Conservation (phyloP, 2,797 vertebrate genomes). For the Centropyge bicolor region DNA sequence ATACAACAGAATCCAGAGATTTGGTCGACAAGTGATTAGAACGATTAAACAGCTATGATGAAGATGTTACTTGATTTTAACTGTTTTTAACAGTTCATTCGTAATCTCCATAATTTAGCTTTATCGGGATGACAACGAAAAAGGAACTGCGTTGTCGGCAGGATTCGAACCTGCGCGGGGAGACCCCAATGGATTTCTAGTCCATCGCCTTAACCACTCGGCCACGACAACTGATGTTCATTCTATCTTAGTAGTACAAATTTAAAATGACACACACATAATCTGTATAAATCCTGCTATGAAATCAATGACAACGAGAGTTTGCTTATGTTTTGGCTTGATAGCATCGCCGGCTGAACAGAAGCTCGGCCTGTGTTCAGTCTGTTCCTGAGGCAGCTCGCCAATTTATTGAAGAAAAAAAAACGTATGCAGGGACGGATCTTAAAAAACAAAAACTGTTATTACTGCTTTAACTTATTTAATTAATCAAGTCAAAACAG, state of each 20-base stretch:
- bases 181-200: constrained; percentile 82
- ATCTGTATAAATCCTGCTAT: background rate
- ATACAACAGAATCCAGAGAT: background rate
- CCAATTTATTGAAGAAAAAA: background rate
- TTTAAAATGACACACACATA: too few species aligned
- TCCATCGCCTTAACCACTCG: constrained; percentile 81
- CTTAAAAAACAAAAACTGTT: background rate
- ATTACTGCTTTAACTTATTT: background rate
- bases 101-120: too few species aligned
- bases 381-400: background rate
- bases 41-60: background rate
- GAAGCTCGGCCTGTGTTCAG: background rate
- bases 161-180: constrained; percentile 81
- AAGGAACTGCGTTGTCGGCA: constrained; percentile 66
- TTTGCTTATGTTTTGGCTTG: background rate
- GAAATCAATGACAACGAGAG: background rate
- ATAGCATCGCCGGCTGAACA: too few species aligned
- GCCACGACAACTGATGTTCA: constrained; percentile 66
- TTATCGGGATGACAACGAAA: too few species aligned
- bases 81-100: too few species aligned
- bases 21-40: background rate
- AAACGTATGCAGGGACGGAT: background rate
- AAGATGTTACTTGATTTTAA: background rate
- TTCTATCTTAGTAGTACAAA: too few species aligned
- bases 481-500: background rate